phyloP scores from a whole-genome alignment of 1,140 invertebrate species.

The Camponotus pennsylvanicus region DNA sequence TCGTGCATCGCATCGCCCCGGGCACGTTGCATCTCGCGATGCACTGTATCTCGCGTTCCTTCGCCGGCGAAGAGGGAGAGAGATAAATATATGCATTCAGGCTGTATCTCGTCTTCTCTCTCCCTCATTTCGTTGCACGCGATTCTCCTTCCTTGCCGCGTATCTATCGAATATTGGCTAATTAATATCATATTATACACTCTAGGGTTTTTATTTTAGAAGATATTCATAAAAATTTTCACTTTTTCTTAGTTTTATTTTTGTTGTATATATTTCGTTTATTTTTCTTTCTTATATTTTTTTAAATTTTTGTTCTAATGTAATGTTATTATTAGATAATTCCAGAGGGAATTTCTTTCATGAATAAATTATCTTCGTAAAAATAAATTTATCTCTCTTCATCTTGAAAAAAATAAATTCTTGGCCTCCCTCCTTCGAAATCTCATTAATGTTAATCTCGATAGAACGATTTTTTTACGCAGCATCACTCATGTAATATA shows the following conservation, averaged over 20 bases:
- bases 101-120: background rate
- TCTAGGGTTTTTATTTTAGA: no score
- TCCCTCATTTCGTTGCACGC: background rate
- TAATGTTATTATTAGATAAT: no score
- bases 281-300: no score
- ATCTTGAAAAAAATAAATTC: no score
- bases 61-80: background rate
- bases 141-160: background rate
- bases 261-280: no score
- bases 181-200: background rate
- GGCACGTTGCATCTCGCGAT: constrained; percentile 30
- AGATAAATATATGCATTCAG: background rate
- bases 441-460: background rate
- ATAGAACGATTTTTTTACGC: background rate
- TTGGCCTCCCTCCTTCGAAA: no score
- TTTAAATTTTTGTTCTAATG: no score
- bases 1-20: constrained; percentile 42
- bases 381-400: no score
- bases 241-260: no score
- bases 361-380: no score
- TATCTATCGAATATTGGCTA: background rate
- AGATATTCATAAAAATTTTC: no score
- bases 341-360: no score
- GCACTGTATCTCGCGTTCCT: constrained; percentile 55
- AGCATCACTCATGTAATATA: background rate